Conservation (phyloP, 2,797 vertebrate species). For the Pagetopsis macropterus region DNA sequence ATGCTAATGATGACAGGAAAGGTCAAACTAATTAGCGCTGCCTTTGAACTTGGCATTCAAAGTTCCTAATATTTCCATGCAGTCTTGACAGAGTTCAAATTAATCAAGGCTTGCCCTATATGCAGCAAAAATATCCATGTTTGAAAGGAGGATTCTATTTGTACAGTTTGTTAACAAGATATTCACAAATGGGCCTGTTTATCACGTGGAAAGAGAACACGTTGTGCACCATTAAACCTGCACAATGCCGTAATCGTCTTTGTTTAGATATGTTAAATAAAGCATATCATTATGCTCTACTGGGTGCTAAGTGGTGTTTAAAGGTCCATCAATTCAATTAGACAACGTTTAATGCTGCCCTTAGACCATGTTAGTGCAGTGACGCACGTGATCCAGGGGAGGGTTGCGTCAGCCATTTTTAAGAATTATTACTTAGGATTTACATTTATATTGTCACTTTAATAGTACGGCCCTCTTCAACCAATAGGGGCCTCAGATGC, state of each 20-base stretch:
- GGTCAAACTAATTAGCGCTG: constrained; percentile 87
- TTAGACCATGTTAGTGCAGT: constrained; percentile 71
- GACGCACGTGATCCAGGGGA: constrained; percentile 66
- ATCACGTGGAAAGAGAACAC: constrained; percentile 70
- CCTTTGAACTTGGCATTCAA: constrained; percentile 76
- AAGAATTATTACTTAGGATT: constrained; percentile 87
- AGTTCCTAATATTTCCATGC: constrained; percentile 56
- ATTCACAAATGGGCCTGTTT: constrained; percentile 66
- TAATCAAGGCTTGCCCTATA: constrained; percentile 53
- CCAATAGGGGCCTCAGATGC: constrained; percentile 87
- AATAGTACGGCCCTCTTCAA: constrained; percentile 78
- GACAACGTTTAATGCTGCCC: constrained; percentile 81
- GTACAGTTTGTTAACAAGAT: constrained; percentile 33
- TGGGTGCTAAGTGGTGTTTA: constrained; percentile 85
- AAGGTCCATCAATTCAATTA: constrained; percentile 89
- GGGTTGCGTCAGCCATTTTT: constrained; percentile 76
- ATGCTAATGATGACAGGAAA: constrained; percentile 84
- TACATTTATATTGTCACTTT: constrained; percentile 91
- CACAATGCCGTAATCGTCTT: constrained; percentile 79
- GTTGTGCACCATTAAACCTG: constrained; percentile 79
- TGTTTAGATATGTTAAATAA: constrained; percentile 87
- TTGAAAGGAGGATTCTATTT: constrained; percentile 47
- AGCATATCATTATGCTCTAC: constrained; percentile 83
- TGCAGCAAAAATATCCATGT: constrained; percentile 28
- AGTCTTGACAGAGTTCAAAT: constrained; percentile 76